Base-by-base conservation (phyloP, 2,888 invertebrate species). In the Leptopterna dolabrata region DNA sequence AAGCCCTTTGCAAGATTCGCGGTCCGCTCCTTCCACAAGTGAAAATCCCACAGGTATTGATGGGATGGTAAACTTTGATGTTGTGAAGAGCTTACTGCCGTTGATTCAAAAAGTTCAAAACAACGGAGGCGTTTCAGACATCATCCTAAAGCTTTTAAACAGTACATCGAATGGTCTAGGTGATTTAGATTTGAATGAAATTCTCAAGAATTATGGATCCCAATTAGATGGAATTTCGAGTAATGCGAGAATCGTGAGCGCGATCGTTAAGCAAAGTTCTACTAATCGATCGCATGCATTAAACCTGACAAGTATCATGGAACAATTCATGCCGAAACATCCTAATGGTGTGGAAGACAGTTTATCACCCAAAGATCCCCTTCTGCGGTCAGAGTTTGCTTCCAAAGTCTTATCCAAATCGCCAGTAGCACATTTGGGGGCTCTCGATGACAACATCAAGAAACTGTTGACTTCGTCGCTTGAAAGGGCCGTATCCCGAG, bases 351-450 rank as follows among this genome's bases (percentile, higher is more conserved):
- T 43, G 13, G 78, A 27, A 3, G 43, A 19, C 43, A 24, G 70
- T 41, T 3, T 83, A 9, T 83, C 83, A 11, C 78, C 78, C 1
- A 70, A 83, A n/a, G 41, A 83, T 19, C 70, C 83, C 1, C 63
- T 70, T 41, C 43, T 83, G 63, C 36, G 70, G 41, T 83, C 83
- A 7, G 83, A 55, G 13, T 70, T 83, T 70, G 70, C 36, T 1
- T 14, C 83, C n/a, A 83, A 83, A 83, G 43, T 70, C 14, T 41
- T 83, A 70, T 14, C 83, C 27, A 83, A 83, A 83, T 83, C 83
- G 4, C 83, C 83, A 6, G 36, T 83, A n/a, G 83, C 83, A 19
- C 83, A 70, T 71, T 83, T 83, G 43, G 83, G 83, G 9, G 83
- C 83, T 6, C 41, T 83, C 24, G 83, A 83, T 41, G 83, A 83